phyloP scores from a whole-genome alignment of 2,888 invertebrate genomes.

The Bombyx huttoni region DNA sequence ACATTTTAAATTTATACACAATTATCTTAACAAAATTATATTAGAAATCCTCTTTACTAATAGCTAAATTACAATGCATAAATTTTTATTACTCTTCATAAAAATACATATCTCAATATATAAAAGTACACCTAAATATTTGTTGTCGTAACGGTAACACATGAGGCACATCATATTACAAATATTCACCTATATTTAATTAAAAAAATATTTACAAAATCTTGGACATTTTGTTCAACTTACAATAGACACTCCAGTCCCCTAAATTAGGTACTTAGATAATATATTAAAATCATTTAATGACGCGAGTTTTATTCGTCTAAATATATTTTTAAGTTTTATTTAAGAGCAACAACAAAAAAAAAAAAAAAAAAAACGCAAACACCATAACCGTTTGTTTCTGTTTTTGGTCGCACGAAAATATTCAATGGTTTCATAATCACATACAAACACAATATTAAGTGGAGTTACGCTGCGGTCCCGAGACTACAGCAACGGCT shows the following conservation, averaged over 20 bases:
- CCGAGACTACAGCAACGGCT: neutral
- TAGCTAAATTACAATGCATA: conserved; percentile 65
- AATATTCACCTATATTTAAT: conserved; percentile 20
- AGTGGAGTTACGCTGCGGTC: conserved; percentile 12
- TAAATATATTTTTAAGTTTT: conserved; percentile 7
- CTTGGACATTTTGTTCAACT: conserved; percentile 29
- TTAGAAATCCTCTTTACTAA: conserved; percentile 55
- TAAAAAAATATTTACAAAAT: conserved; percentile 20
- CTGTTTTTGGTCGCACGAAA: conserved; percentile 42
- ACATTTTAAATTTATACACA: conserved; percentile 39
- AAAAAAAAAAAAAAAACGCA: conserved; percentile 39
- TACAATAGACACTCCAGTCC: conserved; percentile 40
- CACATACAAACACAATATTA: conserved; percentile 40
- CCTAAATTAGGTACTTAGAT: conserved; percentile 21
- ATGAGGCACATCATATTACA: conserved; percentile 63
- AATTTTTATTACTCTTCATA: conserved; percentile 48
- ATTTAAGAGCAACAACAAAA: conserved; percentile 37
- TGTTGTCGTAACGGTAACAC: conserved; percentile 61
- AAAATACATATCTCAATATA: conserved; percentile 66
- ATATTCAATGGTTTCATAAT: conserved; percentile 65
- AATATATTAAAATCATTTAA: conserved; percentile 7
- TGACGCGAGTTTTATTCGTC: conserved; percentile 2
- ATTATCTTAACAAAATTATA: conserved; percentile 67
- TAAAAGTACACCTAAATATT: conserved; percentile 62
- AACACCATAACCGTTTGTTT: conserved; percentile 22